Evolutionary conservation across 2,888 invertebrate species (phyloP), one percentile per base, ranked within the genome.

Genomic region (Dynastes tityus): DNA sequence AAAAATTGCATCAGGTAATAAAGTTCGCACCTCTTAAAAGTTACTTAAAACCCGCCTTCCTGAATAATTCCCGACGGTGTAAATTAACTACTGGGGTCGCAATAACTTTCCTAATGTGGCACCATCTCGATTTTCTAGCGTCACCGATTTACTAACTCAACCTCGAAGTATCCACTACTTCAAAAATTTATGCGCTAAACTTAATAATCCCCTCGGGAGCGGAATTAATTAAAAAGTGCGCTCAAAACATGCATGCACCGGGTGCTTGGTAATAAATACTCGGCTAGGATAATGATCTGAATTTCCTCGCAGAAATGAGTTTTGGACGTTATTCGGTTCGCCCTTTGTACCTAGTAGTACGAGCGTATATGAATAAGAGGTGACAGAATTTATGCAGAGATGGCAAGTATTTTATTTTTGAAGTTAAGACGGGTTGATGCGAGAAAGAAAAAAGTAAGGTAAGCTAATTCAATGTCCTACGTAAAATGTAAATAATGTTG

Each of bases 181-280:
- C 55, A 55, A 55, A 22, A 55, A 55, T 55, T 55, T 55, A 55
- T 22, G 22, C 55, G 55, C 6, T 9, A 22, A 55, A 55, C 55
- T 55, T 55, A 55, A 55, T 55, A 55, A 55, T 55, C 55, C 4
- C 55, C 55, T 55, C 0, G 8, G 55, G 22, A 9, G 22, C 22
- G 53, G 55, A 55, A 55, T 55, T 55, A 55, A 55, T 55, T 22
- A 55, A 55, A 55, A 55, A 55, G 55, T 55, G 55, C 16, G 55
- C 55, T 55, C 2, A 22, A 55, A 22, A 55, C 55, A 55, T 55
- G 55, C 55, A 55, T 55, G 55, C 55, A 55, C 8, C 16, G 16
- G 22, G 55, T 16, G 5, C 55, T 16, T 22, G 22, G 22, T 22
- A 22, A 55, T 55, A 55, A 55, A 55, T 55, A 22, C 22, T 2